These are phyloP conservation scores for Procavia capensis DNA, from an alignment of 2,113 vertebrate genomes.

Conservation along the genomic window DNA sequence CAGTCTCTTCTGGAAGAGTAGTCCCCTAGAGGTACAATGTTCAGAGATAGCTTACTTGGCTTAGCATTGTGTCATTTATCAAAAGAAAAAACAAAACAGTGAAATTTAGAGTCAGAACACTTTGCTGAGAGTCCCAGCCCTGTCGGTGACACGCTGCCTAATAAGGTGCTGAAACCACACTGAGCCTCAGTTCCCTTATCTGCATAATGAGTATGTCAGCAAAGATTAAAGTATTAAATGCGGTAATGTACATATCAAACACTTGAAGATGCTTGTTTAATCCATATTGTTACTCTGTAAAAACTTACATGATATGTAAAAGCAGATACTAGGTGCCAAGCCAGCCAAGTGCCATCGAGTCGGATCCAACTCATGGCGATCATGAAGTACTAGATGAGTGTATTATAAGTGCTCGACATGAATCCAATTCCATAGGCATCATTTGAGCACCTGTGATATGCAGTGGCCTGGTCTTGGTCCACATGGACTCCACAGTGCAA, in stretches of 20 bases:
- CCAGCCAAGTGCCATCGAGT: too few relatives aligned
- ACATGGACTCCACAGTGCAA: not conserved
- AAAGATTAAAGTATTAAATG: not conserved
- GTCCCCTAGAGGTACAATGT: not conserved
- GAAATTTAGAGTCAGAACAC: not conserved
- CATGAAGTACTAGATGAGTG: not conserved
- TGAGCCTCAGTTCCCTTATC: not conserved
- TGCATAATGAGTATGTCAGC: not conserved
- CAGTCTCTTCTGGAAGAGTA: not conserved
- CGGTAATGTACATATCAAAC: not conserved
- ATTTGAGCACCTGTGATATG: not conserved
- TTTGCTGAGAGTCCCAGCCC: too few relatives aligned
- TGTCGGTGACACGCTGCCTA: not conserved
- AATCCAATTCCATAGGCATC: not conserved
- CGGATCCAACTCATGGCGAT: too few relatives aligned
- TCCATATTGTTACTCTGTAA: not conserved
- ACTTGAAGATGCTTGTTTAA: not conserved
- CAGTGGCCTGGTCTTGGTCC: not conserved
- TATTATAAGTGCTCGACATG: not conserved
- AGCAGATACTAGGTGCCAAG: not conserved
- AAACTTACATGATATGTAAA: not conserved
- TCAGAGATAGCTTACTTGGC: not conserved
- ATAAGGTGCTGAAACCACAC: not conserved
- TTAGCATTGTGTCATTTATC: not conserved
- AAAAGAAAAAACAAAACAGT: too few relatives aligned